Evolutionary conservation across 1,140 invertebrate genomes (phyloP), one percentile per base, ranked within the genome.

Genomic region (Ptiloglossa arizonensis): DNA sequence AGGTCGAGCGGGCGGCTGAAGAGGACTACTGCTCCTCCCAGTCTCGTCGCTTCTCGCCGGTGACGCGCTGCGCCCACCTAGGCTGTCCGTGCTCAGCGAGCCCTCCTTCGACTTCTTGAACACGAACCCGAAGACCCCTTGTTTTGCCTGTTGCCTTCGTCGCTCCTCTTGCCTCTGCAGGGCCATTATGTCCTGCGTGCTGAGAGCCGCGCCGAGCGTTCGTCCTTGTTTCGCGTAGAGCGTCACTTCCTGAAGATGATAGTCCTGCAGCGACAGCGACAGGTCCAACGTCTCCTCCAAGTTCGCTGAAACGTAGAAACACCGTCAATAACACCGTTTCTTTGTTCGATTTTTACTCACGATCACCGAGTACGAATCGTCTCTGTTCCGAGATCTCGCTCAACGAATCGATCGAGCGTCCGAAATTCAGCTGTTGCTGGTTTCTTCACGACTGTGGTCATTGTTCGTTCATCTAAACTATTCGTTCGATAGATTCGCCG

Each of bases 221-320:
- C 90, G 89, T 19, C 89, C 91, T 62, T 94, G 93, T 67, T 93
- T 94, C 1, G 93, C 91, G 24, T 95, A 95, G 24, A 96, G 88
- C 44, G 94, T 93, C 22, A 96, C 93, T 89, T 96, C 95, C 71
- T 95, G 95, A 22, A 96, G 92, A 74, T 94, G 93, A 83, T 95
- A 95, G 82, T 96, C 95, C 50, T 93, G 94, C 44, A 96, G 87
- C 1, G 93, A 94, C 56, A 94, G 89, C 41, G 93, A 93, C 9
- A 94, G 90, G 64, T 94, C 93, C 78, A 96, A 88, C 29, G 93
- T 92, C 86, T 95, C 93, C 74, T 95, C 94, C 75, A 95, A 87
- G 88, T 95, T 95, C 41, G 92, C 95, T 96, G 91, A 3, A 93
- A 92, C 13, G n/a, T n/a, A n/a, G n/a, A n/a, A n/a, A n/a, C 17